Conservation (phyloP, 2,797 vertebrate genomes). For the Leptoclinus maculatus region DNA sequence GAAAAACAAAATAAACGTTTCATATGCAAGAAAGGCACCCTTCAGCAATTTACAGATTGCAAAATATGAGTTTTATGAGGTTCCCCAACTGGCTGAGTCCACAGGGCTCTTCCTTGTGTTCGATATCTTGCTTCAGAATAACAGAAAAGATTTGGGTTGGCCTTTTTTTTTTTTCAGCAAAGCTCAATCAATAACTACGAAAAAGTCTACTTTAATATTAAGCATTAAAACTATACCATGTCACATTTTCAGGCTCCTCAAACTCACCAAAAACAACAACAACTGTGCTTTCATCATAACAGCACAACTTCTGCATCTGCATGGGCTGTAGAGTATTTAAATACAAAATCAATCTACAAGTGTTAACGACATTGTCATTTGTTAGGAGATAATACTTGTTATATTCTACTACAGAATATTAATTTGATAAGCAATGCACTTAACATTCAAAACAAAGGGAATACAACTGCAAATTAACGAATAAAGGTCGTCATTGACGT, state of each 20-base stretch:
- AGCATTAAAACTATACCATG: constrained; percentile 49
- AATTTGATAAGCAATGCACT: constrained; percentile 74
- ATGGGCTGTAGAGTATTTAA: constrained; percentile 41
- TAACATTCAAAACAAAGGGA: constrained; percentile 76
- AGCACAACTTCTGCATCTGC: constrained; percentile 26
- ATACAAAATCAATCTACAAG: constrained; percentile 26
- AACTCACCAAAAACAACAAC: constrained; percentile 39
- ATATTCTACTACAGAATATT: constrained; percentile 79
- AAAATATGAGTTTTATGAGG: constrained; percentile 54
- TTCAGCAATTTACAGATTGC: constrained; percentile 81
- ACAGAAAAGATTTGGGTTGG: constrained; percentile 24
- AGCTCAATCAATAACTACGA: constrained; percentile 47
- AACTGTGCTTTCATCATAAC: constrained; percentile 65
- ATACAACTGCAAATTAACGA: constrained; percentile 63
- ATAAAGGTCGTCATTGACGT: constrained; percentile 71
- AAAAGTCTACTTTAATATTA: constrained; percentile 43
- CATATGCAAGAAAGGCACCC: constrained; percentile 89
- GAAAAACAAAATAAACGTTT: constrained; percentile 42
- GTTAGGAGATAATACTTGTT: constrained; percentile 66
- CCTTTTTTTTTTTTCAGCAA: constrained; percentile 46
- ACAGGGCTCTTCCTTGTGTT: constrained; percentile 18
- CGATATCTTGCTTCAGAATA: constrained; percentile 20
- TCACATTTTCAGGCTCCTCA: constrained; percentile 80
- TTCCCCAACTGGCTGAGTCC: constrained; percentile 21
- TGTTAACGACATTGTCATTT: constrained; percentile 51